phyloP scores from a whole-genome alignment of 2,888 invertebrate genomes.

The Ophion ellenae region DNA sequence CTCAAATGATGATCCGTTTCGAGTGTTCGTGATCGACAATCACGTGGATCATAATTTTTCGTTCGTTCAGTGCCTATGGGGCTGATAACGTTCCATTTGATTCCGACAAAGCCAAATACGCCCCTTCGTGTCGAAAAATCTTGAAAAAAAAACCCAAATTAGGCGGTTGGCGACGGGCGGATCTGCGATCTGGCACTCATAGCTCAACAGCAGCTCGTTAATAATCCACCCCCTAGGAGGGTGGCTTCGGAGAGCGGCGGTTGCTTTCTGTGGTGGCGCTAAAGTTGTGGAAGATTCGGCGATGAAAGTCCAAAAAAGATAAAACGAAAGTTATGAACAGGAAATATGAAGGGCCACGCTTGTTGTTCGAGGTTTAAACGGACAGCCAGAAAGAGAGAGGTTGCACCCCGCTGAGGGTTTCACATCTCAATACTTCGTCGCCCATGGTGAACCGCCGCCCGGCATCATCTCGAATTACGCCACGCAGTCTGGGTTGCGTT shows the following conservation, averaged over 20 bases:
- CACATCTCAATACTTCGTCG: slow-evolving; percentile 20
- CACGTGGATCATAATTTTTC: background rate
- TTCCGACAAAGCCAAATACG: slow-evolving; percentile 10
- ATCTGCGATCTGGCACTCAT: slow-evolving; percentile 64
- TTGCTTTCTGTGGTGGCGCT: slow-evolving; percentile 68
- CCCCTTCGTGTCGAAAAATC: slow-evolving; percentile 2
- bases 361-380: slow-evolving; percentile 19
- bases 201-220: slow-evolving; percentile 62
- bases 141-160: slow-evolving; percentile 28
- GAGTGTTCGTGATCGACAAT: background rate
- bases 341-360: slow-evolving; percentile 48
- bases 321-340: slow-evolving; percentile 24
- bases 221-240: slow-evolving; percentile 47
- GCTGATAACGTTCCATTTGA: background rate
- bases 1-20: background rate
- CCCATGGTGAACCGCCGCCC: slow-evolving; percentile 63
- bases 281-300: slow-evolving; percentile 61
- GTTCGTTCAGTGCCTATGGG: background rate
- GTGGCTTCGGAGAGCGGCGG: slow-evolving; percentile 8
- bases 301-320: slow-evolving; percentile 40
- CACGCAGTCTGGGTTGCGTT: slow-evolving; percentile 78
- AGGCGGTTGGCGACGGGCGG: slow-evolving; percentile 6
- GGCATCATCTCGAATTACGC: slow-evolving; percentile 75
- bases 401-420: slow-evolving; percentile 59
- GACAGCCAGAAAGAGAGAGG: slow-evolving; percentile 3